phyloP scores from a whole-genome alignment of 1,140 invertebrate genomes.

The Drosophila nigromelanica region DNA sequence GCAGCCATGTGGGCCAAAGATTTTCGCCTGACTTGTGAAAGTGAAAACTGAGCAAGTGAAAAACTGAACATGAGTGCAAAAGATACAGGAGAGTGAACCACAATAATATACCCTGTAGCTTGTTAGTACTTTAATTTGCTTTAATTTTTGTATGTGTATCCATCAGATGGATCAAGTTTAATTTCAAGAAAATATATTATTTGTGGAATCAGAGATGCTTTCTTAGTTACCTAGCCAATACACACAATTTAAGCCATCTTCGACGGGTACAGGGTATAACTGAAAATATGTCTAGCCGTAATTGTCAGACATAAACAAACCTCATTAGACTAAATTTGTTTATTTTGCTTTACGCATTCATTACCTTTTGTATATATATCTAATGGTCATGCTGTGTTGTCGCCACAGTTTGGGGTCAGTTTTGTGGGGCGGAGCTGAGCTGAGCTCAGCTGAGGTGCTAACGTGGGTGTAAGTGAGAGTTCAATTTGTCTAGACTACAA shows the following conservation, averaged over 20 bases:
- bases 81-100: neutral
- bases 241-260: neutral
- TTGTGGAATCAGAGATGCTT: too few relatives aligned
- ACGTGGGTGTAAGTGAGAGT: constrained; percentile 53
- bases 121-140: too few relatives aligned
- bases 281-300: constrained; percentile 32
- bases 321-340: constrained; percentile 73
- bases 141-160: too few relatives aligned
- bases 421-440: constrained; percentile 6
- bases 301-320: constrained; percentile 36
- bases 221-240: too few relatives aligned
- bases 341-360: constrained; percentile 51
- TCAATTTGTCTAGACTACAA: constrained; percentile 28
- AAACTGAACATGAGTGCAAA: neutral
- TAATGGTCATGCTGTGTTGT: constrained; percentile 31
- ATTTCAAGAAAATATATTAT: too few relatives aligned
- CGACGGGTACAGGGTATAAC: neutral
- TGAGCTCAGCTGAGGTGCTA: constrained; percentile 38
- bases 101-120: neutral
- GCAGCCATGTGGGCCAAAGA: constrained; percentile 56
- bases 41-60: constrained; percentile 58
- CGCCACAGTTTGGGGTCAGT: neutral
- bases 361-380: constrained; percentile 22
- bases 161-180: too few relatives aligned
- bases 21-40: constrained; percentile 66